phyloP scores from a whole-genome alignment of 1,140 invertebrate species.

The Nebria ingens region DNA sequence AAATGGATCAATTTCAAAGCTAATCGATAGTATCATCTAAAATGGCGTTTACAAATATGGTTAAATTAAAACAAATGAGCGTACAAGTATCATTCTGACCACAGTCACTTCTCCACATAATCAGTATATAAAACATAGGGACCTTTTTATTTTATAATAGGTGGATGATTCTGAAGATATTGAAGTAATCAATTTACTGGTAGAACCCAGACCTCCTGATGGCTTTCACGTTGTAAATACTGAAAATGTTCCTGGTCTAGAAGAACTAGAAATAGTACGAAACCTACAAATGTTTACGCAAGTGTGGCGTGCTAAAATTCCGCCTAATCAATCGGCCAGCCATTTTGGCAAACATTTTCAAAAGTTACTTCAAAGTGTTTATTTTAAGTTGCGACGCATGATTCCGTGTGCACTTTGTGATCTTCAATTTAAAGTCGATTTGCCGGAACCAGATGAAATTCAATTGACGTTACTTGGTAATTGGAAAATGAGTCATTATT shows the following conservation, averaged over 20 bases:
- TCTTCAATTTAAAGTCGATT: conserved; percentile 65
- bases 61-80: no score
- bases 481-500: conserved; percentile 17
- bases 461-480: conserved; percentile 65
- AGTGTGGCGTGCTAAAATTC: conserved; percentile 64
- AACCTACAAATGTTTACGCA: conserved; percentile 85
- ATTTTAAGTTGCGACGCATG: conserved; percentile 75
- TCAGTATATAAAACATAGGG: background rate
- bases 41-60: no score
- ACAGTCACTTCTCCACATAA: background rate
- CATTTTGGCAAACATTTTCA: conserved; percentile 51
- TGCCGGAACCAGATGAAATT: conserved; percentile 83
- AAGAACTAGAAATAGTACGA: conserved; percentile 52
- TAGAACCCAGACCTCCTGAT: conserved; percentile 65
- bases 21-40: no score
- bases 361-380: conserved; percentile 57
- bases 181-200: conserved; percentile 65
- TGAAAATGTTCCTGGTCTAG: conserved; percentile 63
- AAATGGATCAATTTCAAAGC: no score
- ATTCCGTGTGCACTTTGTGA: conserved; percentile 72
- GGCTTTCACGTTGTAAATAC: conserved; percentile 80
- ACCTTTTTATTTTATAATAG: conserved; percentile 34
- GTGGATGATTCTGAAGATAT: conserved; percentile 82
- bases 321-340: conserved; percentile 42
- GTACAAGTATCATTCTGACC: no score